Conservation (phyloP, 2,113 vertebrate species). For the Cichladusa arquata region DNA sequence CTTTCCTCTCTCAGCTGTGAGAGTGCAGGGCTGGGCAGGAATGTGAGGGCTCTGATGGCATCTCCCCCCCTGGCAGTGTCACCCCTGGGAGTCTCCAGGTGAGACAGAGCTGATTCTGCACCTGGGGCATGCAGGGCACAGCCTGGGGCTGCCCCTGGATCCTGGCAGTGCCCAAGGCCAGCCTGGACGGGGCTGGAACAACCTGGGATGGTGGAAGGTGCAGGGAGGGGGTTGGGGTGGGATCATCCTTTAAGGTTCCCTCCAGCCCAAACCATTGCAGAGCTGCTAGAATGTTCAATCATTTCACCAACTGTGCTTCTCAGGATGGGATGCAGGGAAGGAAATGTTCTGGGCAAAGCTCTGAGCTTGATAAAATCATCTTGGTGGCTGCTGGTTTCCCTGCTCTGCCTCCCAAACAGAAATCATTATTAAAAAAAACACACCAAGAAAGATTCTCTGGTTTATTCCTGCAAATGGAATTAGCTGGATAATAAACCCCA, state of each 20-base stretch:
- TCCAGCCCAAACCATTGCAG: background rate
- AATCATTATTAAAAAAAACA: background rate
- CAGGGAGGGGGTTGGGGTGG: background rate
- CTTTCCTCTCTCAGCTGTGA: background rate
- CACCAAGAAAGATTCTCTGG: background rate
- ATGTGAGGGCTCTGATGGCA: fast-evolving
- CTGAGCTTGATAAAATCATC: background rate
- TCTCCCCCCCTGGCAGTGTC: background rate
- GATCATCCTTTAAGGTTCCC: background rate
- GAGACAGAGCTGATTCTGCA: fast-evolving
- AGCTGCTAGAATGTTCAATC: fast-evolving
- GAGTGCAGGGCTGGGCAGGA: background rate
- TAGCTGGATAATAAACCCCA: background rate
- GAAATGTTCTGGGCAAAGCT: background rate
- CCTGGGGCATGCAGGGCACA: fast-evolving
- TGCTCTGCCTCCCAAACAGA: background rate
- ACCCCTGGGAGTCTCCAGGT: fast-evolving
- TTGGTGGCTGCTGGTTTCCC: background rate
- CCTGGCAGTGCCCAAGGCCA: background rate
- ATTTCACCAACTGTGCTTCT: background rate
- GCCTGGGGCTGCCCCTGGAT: background rate
- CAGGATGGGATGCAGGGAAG: background rate
- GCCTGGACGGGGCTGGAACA: background rate
- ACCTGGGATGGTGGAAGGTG: background rate
- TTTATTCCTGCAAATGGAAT: background rate